Base-by-base conservation (phyloP, 2,888 invertebrate species). In the Drosophila mimetica region DNA sequence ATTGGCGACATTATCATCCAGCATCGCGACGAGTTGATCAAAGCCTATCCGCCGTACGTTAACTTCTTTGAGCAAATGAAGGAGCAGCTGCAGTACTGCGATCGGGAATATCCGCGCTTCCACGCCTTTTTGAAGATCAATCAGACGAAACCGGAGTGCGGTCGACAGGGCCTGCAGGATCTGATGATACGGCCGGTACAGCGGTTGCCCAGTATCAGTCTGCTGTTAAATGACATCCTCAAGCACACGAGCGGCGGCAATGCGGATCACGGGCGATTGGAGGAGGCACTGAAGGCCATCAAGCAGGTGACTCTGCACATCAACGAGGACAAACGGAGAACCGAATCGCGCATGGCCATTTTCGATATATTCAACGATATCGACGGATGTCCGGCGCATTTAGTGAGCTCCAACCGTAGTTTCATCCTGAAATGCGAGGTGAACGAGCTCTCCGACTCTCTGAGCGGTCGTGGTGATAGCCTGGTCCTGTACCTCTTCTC, bases 311-410 rank as follows among this genome's bases (percentile, higher is more conserved):
- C 98, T 95, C 96, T 96, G 84, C 96, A 97, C 91, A 98, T 99
- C 83, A 99, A 99, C 92, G 99, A 99, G 93, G 98, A 98, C 92
- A 99, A 98, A 92, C 94, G 98, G 86, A 97, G 96, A 93, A 98
- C 98, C 0, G 99, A 99, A 92, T 97, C 97, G 13, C 97, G 98
- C 92, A 94, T 98, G 90, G 97, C 96, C 80, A 96, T 99, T 94
- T 98, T 99, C 92, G 97, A 98, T 92, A 97, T 99, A 77, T 97
- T 98, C 92, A 98, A 99, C 91, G 98, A 99, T 91, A 99, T 99
- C 88, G 99, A 99, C 90, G 97, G 97, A 91, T 99, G 98, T 92
- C 99, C 99, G 75, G 95, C 98, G 0, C 96, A 97, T 90, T 93
- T 99, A 77, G 96, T 98, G 39, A 98, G 98, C 7, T 98, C 98